Base-by-base conservation (phyloP, 1,140 invertebrate genomes). In the Megalonaias nervosa region DNA sequence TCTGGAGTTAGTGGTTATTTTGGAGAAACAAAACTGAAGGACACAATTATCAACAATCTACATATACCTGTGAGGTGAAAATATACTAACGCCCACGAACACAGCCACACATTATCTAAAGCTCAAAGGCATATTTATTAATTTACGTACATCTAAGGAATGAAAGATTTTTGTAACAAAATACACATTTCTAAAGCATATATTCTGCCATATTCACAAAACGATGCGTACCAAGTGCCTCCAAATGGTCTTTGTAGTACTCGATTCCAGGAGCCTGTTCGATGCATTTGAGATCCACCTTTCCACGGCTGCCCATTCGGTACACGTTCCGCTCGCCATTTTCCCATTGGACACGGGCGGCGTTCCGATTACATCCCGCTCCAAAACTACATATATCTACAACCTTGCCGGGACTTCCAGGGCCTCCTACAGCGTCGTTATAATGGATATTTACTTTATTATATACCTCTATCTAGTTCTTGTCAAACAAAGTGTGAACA, bases 381-480 rank as follows among this genome's bases (percentile, higher is more conserved):
- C 96, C 97, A 95, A 95, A 97, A 62, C 95, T 95, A 70, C 94
- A 92, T 79, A 97, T 95, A 82, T 96, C 95, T 80, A 95, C 92
- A 13, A 97, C 95, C 86, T 93, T 92, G 2, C 96, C 96, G 31
- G 93, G 93, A 89, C 94, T 95, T 21, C 95, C 94, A 92, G 87
- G 82, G 5, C 91, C 91, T 58, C 91, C 91, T 91, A 72, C 14
- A 71, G 66, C 59, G 26, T 38, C 65, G 23, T 26, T 17, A 71
- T 67, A 67, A 26, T 56, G 19, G 17, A 61, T 15, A 71, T 3
- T 71, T 48, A 48, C 11, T 71, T 17, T 31, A n/a, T 2, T 1
- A 31, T 26, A 69, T 15, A 48, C 38, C 6, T 55, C 14, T 21
- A 57, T 19, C 16, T 55, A 26, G 12, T 12, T 23, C n/a, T 23